Conservation (phyloP, 2,888 invertebrate genomes). For the Archips xylosteana region DNA sequence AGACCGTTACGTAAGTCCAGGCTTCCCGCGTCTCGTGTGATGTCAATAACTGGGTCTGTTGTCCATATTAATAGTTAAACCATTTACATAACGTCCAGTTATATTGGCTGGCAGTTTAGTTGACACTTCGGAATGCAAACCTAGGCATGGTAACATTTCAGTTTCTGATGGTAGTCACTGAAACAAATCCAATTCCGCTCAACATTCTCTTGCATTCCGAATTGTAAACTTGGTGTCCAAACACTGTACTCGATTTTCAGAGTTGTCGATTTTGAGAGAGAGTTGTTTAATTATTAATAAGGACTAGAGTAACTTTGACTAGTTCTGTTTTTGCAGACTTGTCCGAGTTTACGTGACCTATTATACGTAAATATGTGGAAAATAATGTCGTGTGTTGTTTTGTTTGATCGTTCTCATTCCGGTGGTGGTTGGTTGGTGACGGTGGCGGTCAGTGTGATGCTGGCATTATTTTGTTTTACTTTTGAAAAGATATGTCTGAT, state of each 20-base stretch:
- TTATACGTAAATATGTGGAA: conserved; percentile 15
- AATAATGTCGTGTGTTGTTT: conserved; percentile 50
- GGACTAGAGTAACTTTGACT: conserved; percentile 7
- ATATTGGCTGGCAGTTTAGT: neutral
- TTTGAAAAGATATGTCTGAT: neutral
- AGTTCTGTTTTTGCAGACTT: neutral
- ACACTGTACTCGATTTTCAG: neutral
- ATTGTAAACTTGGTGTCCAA: neutral
- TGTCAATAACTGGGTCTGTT: conserved; percentile 69
- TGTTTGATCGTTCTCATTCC: conserved; percentile 49
- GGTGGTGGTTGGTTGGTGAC: conserved; percentile 43
- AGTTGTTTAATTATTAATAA: conserved; percentile 28
- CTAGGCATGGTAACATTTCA: neutral
- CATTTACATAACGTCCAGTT: neutral
- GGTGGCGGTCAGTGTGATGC: conserved; percentile 27
- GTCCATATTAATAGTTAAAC: conserved; percentile 23
- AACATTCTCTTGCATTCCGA: neutral
- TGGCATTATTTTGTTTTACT: conserved; percentile 2
- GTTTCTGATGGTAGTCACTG: neutral
- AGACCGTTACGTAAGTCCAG: conserved; percentile 74
- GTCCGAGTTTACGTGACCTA: conserved; percentile 4
- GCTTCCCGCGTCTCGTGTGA: conserved; percentile 54
- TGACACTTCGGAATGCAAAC: neutral
- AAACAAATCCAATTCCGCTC: neutral
- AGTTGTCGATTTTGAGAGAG: too few relatives aligned